Conservation (phyloP, 1,140 invertebrate species). For the Leptinotarsa defecta region DNA sequence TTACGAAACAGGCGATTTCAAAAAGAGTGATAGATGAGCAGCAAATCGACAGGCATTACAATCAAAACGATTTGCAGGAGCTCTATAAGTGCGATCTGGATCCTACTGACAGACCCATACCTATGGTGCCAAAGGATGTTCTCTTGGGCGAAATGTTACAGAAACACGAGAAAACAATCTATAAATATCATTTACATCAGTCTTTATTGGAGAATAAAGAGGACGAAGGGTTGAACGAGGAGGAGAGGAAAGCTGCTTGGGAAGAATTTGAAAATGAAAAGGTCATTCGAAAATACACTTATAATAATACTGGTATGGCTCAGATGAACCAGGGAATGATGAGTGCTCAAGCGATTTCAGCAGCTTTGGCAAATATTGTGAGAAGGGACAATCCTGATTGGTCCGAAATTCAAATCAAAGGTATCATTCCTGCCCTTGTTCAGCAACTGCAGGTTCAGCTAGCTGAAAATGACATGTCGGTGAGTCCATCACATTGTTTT, state of each 20-base stretch:
- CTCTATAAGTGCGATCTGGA: conserved; percentile 67
- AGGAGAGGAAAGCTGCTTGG: conserved; percentile 93
- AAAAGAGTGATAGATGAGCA: conserved; percentile 87
- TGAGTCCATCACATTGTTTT: conserved; percentile 21
- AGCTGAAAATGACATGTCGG: conserved; percentile 39
- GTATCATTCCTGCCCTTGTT: conserved; percentile 46
- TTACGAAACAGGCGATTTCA: conserved; percentile 82
- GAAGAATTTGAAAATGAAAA: conserved; percentile 90
- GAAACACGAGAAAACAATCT: conserved; percentile 67
- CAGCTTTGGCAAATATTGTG: conserved; percentile 47
- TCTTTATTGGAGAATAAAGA: conserved; percentile 82
- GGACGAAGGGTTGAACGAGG: conserved; percentile 89
- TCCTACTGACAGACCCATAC: conserved; percentile 51
- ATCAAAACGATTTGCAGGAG: conserved; percentile 73
- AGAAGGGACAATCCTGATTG: conserved; percentile 49
- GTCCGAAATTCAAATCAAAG: conserved; percentile 46
- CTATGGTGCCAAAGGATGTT: conserved; percentile 71
- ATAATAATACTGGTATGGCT: conserved; percentile 17
- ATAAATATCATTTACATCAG: conserved; percentile 80
- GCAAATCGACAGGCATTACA: conserved; percentile 86
- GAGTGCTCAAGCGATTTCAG: conserved; percentile 20
- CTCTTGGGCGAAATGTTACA: conserved; percentile 75
- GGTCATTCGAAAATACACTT: conserved; percentile 38
- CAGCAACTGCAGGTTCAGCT: conserved; percentile 43
- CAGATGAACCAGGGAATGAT: conserved; percentile 8